Evolutionary conservation across 2,113 vertebrate species (phyloP).

Genomic region (Esox niger): DNA sequence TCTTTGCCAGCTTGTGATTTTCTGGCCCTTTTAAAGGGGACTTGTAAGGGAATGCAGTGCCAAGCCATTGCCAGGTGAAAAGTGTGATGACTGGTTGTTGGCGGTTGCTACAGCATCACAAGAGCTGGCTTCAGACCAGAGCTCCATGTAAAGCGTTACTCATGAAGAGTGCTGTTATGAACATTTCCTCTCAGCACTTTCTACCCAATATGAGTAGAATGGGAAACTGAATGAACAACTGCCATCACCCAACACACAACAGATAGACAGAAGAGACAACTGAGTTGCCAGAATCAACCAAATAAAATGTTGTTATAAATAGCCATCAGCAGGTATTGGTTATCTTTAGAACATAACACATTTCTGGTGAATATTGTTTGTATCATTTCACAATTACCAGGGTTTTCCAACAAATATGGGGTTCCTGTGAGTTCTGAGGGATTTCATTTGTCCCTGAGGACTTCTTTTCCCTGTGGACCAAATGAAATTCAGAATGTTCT

Average conservation of each 20-base stretch:
- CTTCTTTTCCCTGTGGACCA: too few relatives aligned
- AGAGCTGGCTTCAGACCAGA: conserved; percentile 52
- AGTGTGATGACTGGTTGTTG: conserved; percentile 60
- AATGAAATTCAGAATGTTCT: too few relatives aligned
- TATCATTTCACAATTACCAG: too few relatives aligned
- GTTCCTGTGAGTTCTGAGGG: too few relatives aligned
- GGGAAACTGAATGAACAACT: conserved; percentile 32
- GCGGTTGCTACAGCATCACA: conserved; percentile 23
- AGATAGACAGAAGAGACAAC: too few relatives aligned
- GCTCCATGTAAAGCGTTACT: conserved; percentile 41
- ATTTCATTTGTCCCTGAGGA: too few relatives aligned
- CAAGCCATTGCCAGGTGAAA: conserved; percentile 51
- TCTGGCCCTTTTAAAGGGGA: conserved; percentile 29
- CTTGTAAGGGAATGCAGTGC: conserved; percentile 52
- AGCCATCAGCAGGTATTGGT: too few relatives aligned
- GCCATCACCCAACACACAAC: neutral
- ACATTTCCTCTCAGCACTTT: conserved; percentile 58
- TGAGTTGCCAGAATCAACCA: too few relatives aligned
- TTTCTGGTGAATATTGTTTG: too few relatives aligned
- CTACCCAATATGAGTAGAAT: conserved; percentile 26
- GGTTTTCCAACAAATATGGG: too few relatives aligned
- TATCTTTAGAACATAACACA: too few relatives aligned
- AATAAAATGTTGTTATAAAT: too few relatives aligned
- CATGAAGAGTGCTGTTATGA: conserved; percentile 33
- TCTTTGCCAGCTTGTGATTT: conserved; percentile 35